Base-by-base conservation (phyloP, 2,888 invertebrate species). In the Drosophila mimetica region DNA sequence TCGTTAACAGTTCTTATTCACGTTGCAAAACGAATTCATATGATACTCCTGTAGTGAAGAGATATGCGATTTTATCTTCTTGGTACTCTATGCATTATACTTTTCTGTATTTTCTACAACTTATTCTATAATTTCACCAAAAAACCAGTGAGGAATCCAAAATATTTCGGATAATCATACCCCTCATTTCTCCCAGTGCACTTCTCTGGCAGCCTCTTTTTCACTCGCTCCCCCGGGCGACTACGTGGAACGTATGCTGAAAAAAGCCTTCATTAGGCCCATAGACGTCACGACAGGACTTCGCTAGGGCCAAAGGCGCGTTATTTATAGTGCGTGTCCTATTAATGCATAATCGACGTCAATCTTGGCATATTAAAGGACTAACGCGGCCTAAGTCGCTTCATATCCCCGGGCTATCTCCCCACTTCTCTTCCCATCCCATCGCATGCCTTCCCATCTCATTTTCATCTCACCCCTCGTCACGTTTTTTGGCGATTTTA, bases 341-440 rank as follows among this genome's bases (percentile, higher is more conserved):
- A 73, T 73, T 73, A 73, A 73, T 73, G 87, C 82, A 83, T 83
- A 83, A 83, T 83, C 82, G 88, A 80, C 88, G 84, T 88, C 82
- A 83, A 83, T 83, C 82, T 83, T 80, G 80, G 71, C 88, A 88
- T 86, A 81, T 81, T 86, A 81, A 88, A 79, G 74, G 81, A 79
- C 79, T 71, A 87, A 82, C 79, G 79, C 69, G 69, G 73, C 57
- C 74, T 65, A 74, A 71, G 54, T 70, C 74, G 54, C 37, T 60
- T 48, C 44, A 47, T 34, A 47, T 60, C 60, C 59, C 37, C 25
- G 20, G 51, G 60, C 47, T 64, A 61, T 53, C 65, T 54, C 8
- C 11, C 11, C 13, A n/a, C n/a, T n/a, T n/a, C n/a, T 37, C 16
- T 47, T 30, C 16, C 25, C 20, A 1, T 20, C 11, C n/a, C 30